phyloP scores from a whole-genome alignment of 2,113 vertebrate genomes.

The Antechinus flavipes region DNA sequence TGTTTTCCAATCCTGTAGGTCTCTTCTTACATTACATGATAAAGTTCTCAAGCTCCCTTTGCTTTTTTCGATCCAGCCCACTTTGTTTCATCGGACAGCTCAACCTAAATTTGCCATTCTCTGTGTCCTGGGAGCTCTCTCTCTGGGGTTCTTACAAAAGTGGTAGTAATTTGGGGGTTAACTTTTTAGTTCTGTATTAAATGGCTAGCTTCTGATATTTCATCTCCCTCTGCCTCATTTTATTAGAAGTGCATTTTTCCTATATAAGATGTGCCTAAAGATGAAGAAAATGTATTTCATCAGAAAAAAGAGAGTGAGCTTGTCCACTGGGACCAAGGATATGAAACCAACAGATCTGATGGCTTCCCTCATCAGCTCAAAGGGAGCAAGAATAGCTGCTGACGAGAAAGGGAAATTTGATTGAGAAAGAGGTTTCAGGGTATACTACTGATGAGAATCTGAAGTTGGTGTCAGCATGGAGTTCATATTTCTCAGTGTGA shows the following conservation, averaged over 20 bases:
- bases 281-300: conserved; percentile 4
- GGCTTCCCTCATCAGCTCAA: background rate
- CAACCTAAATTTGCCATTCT: background rate
- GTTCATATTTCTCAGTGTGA: conserved; percentile 3
- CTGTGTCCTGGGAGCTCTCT: background rate
- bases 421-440: background rate
- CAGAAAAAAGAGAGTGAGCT: background rate
- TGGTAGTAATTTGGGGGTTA: background rate
- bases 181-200: background rate
- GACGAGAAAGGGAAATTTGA: background rate
- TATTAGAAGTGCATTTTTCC: background rate
- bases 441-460: background rate
- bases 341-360: background rate
- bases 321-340: background rate
- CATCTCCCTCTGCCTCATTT: background rate
- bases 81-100: background rate
- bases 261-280: background rate
- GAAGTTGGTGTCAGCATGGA: background rate
- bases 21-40: background rate
- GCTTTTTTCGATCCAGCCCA: background rate
- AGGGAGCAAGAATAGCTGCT: background rate
- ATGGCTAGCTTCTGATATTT: background rate
- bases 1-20: background rate
- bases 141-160: background rate
- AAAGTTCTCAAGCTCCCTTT: background rate